Evolutionary conservation across 2,113 vertebrate species (phyloP).

Genomic region (Gopherus flavomarginatus): DNA sequence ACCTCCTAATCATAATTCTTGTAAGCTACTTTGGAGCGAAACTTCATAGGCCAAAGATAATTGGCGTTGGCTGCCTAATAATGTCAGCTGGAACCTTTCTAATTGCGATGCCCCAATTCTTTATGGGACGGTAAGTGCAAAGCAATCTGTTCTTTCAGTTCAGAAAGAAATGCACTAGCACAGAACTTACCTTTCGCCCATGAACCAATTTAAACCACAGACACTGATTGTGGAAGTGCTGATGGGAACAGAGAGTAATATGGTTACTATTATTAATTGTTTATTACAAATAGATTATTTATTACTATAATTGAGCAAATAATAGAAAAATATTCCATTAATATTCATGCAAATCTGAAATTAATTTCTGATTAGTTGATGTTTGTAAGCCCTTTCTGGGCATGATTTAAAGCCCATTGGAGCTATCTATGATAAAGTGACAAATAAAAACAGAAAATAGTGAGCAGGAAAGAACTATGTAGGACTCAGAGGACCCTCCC

Average conservation of each 20-base stretch:
- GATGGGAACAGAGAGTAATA: rapidly evolving
- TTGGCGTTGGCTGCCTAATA: constrained; percentile 89
- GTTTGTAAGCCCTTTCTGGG: not conserved
- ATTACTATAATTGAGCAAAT: not conserved
- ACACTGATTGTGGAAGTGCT: not conserved
- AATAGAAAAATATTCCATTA: not conserved
- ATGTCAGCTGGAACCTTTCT: constrained; percentile 94
- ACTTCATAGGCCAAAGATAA: constrained; percentile 93
- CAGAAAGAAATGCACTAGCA: not conserved
- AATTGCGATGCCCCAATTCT: constrained; percentile 92
- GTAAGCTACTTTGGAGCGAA: constrained; percentile 96
- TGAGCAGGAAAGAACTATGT: not conserved
- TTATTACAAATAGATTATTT: not conserved
- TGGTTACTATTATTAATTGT: not conserved
- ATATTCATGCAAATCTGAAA: not conserved
- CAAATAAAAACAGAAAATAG: not conserved
- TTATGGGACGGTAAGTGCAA: constrained; percentile 89
- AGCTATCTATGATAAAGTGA: not conserved
- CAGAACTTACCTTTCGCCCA: not conserved
- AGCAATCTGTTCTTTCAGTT: not conserved
- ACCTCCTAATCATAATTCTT: constrained; percentile 91
- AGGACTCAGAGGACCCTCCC: not conserved
- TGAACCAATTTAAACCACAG: not conserved
- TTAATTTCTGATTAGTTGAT: rapidly evolving
- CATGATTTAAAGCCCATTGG: not conserved